Evolutionary conservation across 2,113 vertebrate species (phyloP).

Genomic region (Platysteira castanea): DNA sequence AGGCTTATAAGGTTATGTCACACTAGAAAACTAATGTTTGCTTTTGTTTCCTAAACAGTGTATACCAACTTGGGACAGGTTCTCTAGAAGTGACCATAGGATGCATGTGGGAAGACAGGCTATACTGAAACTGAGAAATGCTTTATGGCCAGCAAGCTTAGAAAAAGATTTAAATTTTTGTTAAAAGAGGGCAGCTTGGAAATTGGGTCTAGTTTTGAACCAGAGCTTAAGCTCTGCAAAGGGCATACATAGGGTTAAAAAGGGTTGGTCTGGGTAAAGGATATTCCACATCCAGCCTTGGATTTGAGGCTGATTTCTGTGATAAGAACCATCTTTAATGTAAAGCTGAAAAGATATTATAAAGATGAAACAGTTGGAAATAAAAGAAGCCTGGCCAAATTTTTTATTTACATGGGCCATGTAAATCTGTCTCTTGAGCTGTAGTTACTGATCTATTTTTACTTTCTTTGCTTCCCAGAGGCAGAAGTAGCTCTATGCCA

Average conservation of each 20-base stretch:
- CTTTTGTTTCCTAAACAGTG: not conserved
- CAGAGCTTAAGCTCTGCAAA: not conserved
- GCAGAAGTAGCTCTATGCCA: not conserved
- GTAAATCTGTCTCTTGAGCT: not conserved
- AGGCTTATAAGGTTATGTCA: not conserved
- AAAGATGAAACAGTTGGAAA: conserved; percentile 7
- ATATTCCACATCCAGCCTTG: not conserved
- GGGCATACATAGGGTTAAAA: not conserved
- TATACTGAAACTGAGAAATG: not conserved
- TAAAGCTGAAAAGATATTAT: not conserved
- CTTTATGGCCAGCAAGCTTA: not conserved
- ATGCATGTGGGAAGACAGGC: not conserved
- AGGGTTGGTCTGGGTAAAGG: not conserved
- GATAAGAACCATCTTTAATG: not conserved
- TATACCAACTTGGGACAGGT: not conserved
- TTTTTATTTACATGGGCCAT: not conserved
- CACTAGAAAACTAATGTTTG: not conserved
- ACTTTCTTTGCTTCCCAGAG: conserved; percentile 4
- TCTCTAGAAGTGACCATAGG: not conserved
- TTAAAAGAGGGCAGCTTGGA: not conserved
- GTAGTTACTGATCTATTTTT: conserved; percentile 10
- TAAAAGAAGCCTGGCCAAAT: conserved; percentile 4
- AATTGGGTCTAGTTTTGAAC: not conserved
- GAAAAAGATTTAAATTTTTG: not conserved
- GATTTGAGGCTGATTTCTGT: not conserved